phyloP scores from a whole-genome alignment of 2,797 vertebrate species.

The Synanceia verrucosa region DNA sequence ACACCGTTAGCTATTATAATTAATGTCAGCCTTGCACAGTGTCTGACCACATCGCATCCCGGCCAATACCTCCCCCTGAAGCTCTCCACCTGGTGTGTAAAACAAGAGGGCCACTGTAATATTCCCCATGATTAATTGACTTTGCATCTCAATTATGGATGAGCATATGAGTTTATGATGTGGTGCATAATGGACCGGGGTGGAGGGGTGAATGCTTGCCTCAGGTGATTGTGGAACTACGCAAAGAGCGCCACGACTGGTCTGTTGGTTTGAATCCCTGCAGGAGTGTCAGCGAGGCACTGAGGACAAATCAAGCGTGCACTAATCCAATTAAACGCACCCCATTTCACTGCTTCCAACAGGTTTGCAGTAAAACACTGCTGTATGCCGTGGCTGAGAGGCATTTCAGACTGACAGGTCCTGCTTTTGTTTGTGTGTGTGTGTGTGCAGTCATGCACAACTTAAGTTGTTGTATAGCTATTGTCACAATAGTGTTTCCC shows the following conservation, averaged over 20 bases:
- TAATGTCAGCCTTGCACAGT: not conserved
- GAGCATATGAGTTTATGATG: constrained; percentile 51
- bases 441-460: constrained; percentile 31
- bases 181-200: constrained; percentile 7
- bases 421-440: constrained; percentile 13
- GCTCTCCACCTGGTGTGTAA: constrained; percentile 27
- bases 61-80: not conserved
- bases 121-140: constrained; percentile 70
- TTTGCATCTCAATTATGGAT: constrained; percentile 64
- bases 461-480: constrained; percentile 36
- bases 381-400: constrained; percentile 37
- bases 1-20: not conserved
- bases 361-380: constrained; percentile 52
- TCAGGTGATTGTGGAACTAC: constrained; percentile 33
- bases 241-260: constrained; percentile 4
- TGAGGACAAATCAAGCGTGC: constrained; percentile 73
- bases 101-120: constrained; percentile 47
- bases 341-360: constrained; percentile 76
- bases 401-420: constrained; percentile 28
- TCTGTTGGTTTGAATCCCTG: constrained; percentile 42
- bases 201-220: constrained; percentile 19
- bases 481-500: constrained; percentile 14
- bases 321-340: constrained; percentile 74
- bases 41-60: not conserved
- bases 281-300: constrained; percentile 47